Evolutionary conservation across 2,888 invertebrate genomes (phyloP).

Genomic region (Operophtera brumata): DNA sequence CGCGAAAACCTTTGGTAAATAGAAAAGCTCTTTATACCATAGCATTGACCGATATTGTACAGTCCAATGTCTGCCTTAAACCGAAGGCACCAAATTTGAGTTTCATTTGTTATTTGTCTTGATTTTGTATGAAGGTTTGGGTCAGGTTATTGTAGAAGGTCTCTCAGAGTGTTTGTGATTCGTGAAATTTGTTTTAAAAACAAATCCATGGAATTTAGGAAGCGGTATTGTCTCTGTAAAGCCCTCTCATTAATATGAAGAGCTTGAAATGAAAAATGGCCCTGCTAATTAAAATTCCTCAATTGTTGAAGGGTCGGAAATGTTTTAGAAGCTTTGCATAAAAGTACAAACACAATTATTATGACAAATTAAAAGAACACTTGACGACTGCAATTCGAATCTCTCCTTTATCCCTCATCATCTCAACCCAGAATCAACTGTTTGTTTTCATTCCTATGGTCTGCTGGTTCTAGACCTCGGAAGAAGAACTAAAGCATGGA

Average conservation of each 20-base stretch:
- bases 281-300: neutral
- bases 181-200: conserved; percentile 14
- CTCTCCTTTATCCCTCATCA: no score
- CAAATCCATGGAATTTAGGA: conserved; percentile 12
- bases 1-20: neutral
- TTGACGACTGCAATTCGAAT: no score
- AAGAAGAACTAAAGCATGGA: no score
- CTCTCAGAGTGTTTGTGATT: neutral
- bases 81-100: neutral
- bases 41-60: neutral
- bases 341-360: no score
- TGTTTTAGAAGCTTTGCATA: neutral
- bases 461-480: no score
- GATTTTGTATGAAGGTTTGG: neutral
- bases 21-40: neutral
- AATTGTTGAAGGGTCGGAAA: neutral
- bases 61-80: neutral
- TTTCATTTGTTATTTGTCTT: neutral
- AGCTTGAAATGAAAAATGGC: neutral
- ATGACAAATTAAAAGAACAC: no score
- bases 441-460: no score
- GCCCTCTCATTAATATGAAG: neutral
- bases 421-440: no score
- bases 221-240: conserved; percentile 8
- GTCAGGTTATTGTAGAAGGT: neutral